Conservation (phyloP, 35 echinoderm and acorn worm genomes). For the Holothuria glaberrima region DNA sequence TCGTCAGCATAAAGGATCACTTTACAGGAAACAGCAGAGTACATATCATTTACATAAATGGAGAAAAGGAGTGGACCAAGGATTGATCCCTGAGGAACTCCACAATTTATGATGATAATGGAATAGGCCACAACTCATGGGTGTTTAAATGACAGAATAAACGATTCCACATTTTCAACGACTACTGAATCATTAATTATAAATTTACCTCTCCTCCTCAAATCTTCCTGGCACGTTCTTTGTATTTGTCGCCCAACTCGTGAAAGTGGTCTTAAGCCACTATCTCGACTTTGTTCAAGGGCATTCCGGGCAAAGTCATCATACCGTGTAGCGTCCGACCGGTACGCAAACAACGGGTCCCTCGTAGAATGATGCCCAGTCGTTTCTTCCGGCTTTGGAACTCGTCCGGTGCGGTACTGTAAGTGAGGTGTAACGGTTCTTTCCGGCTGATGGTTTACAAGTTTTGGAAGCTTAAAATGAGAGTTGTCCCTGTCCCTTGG, state of each 20-base stretch:
- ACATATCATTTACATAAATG: too few relatives aligned
- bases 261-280: not conserved
- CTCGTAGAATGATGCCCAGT: not conserved
- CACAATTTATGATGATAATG: too few relatives aligned
- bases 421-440: not conserved
- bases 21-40: too few relatives aligned
- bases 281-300: not conserved
- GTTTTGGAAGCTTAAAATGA: not conserved
- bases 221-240: slow-evolving; percentile 5
- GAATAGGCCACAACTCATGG: too few relatives aligned
- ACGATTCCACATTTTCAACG: too few relatives aligned
- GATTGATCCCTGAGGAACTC: too few relatives aligned
- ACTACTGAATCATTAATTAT: not conserved
- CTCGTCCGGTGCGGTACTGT: not conserved
- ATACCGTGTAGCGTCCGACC: not conserved
- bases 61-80: too few relatives aligned
- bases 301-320: not conserved
- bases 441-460: not conserved
- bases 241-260: not conserved
- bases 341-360: too few relatives aligned
- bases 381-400: not conserved
- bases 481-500: not conserved
- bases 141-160: too few relatives aligned
- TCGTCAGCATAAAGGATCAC: too few relatives aligned
- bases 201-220: not conserved